Conservation (phyloP, 2,888 invertebrate genomes). For the Orthosia incerta region DNA sequence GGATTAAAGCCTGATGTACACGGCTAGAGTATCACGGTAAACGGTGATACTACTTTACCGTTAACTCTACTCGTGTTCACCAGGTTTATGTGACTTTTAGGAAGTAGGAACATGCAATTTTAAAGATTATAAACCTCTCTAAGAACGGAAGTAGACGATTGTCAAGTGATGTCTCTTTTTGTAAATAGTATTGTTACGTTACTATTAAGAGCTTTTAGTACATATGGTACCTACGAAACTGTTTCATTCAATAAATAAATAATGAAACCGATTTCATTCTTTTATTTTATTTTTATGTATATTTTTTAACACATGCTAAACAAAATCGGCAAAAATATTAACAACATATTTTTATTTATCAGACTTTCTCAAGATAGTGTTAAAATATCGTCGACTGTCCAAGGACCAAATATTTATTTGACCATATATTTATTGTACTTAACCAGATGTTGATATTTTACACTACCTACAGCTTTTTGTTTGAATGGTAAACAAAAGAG, state of each 20-base stretch:
- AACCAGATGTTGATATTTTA: too few relatives aligned
- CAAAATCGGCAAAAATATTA: too few relatives aligned
- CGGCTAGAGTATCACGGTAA: too few relatives aligned
- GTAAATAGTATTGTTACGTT: constrained; percentile 74
- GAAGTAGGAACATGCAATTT: constrained; percentile 34
- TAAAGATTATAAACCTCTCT: constrained; percentile 30
- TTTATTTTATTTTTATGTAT: constrained; percentile 37
- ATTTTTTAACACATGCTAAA: not conserved
- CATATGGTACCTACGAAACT: constrained; percentile 74
- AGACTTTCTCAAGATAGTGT: too few relatives aligned
- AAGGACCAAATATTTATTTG: too few relatives aligned
- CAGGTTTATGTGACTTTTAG: not conserved
- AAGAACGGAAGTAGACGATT: constrained; percentile 27
- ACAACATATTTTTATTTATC: too few relatives aligned
- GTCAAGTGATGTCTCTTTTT: constrained; percentile 58
- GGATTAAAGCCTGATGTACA: constrained; percentile 1
- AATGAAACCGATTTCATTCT: constrained; percentile 63
- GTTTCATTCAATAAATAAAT: constrained; percentile 85
- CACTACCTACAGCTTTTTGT: too few relatives aligned
- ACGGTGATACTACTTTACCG: too few relatives aligned
- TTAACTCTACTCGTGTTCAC: too few relatives aligned
- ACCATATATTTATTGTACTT: too few relatives aligned
- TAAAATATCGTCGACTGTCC: too few relatives aligned
- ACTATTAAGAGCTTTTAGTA: constrained; percentile 74
- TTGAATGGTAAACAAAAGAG: too few relatives aligned